phyloP scores from a whole-genome alignment of 2,888 invertebrate genomes.

The Melinopterus prodromus region DNA sequence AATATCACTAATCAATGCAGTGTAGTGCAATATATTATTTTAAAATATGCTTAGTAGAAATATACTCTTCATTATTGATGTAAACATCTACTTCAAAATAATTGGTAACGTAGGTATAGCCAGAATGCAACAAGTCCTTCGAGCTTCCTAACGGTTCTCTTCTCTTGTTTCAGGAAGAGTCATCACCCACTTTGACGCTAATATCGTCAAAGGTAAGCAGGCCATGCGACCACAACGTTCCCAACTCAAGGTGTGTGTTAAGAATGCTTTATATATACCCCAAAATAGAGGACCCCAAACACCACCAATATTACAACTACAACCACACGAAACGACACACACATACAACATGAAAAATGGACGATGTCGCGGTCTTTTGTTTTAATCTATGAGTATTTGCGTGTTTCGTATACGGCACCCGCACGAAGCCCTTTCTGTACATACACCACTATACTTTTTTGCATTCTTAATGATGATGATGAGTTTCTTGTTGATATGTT shows the following conservation, averaged over 20 bases:
- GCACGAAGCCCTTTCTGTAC: neutral
- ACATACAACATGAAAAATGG: conserved; percentile 14
- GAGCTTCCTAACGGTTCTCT: conserved; percentile 43
- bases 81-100: neutral
- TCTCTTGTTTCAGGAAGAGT: conserved; percentile 75
- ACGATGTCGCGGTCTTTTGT: conserved; percentile 16
- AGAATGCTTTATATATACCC: conserved; percentile 48
- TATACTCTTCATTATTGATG: no score
- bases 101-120: neutral
- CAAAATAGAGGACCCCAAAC: conserved; percentile 21
- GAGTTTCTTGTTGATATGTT: neutral
- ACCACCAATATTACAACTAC: conserved; percentile 11
- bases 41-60: no score
- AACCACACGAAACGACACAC: conserved; percentile 14
- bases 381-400: conserved; percentile 9
- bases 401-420: conserved; percentile 8
- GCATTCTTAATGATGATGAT: neutral
- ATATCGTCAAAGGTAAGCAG: conserved; percentile 81
- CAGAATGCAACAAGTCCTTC: neutral
- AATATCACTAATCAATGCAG: no score
- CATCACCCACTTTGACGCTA: conserved; percentile 78
- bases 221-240: conserved; percentile 63
- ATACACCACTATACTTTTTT: neutral
- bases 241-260: conserved; percentile 62
- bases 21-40: no score